These are phyloP conservation scores for Sturnus vulgaris DNA, from an alignment of 2,113 vertebrate species.

Conservation along the genomic window DNA sequence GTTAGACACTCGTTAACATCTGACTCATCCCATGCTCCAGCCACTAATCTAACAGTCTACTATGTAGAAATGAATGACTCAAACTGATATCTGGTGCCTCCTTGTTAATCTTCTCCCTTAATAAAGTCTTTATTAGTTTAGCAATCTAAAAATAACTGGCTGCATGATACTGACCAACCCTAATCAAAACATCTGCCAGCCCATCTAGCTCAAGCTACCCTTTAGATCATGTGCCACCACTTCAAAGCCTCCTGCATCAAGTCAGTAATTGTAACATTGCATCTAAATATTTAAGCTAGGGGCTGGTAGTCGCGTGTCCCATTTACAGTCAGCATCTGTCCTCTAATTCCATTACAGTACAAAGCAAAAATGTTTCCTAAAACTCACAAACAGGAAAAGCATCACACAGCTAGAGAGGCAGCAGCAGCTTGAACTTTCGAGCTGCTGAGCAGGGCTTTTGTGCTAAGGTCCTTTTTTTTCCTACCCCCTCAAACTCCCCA, in stretches of 20 bases:
- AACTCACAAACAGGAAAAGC: slow-evolving; percentile 78
- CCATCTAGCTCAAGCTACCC: slow-evolving; percentile 56
- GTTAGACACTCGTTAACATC: too few relatives aligned
- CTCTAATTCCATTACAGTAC: slow-evolving; percentile 82
- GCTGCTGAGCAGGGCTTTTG: slow-evolving; percentile 81
- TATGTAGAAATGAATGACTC: neutral
- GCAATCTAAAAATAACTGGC: slow-evolving; percentile 46
- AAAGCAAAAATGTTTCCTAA: slow-evolving; percentile 80
- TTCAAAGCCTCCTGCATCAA: slow-evolving; percentile 77
- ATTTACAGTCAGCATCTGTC: slow-evolving; percentile 79
- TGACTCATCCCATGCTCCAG: neutral
- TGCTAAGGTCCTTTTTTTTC: slow-evolving; percentile 61
- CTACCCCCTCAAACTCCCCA: neutral
- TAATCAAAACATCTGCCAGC: slow-evolving; percentile 70
- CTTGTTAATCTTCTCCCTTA: neutral
- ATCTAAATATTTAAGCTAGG: slow-evolving; percentile 84
- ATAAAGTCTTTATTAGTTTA: slow-evolving; percentile 29
- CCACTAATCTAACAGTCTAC: neutral
- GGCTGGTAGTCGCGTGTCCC: slow-evolving; percentile 78
- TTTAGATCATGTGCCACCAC: slow-evolving; percentile 53
- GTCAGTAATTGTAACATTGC: slow-evolving; percentile 78
- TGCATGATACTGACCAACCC: slow-evolving; percentile 43
- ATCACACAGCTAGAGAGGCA: slow-evolving; percentile 63
- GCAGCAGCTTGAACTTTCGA: slow-evolving; percentile 67
- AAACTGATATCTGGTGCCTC: neutral